A percentile compares a stretch with the other conserved stretches of the same genome.
These are phyloP conservation scores for Argyrosomus japonicus DNA, from an alignment of 2,113 vertebrate species.

Conservation along the genomic window DNA sequence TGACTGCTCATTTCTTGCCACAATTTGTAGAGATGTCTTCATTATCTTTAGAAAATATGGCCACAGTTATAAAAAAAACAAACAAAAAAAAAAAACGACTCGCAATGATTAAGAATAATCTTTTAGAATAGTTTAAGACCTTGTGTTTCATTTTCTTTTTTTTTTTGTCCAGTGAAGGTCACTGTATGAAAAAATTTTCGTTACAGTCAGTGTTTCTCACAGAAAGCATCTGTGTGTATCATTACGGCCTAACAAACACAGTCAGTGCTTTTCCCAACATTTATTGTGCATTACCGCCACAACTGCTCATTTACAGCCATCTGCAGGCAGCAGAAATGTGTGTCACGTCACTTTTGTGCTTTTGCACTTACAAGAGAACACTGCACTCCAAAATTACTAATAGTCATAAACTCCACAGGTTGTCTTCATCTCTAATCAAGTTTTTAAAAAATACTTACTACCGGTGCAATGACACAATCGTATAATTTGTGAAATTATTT, in stretches of 20 bases:
- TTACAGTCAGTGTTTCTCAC: not conserved
- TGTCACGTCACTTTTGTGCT: not conserved
- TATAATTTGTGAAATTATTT: slow-evolving; percentile 17
- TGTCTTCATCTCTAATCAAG: slow-evolving; percentile 1
- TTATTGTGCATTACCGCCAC: not conserved
- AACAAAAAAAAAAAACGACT: not conserved
- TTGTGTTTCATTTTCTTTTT: not conserved
- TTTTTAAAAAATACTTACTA: not conserved
- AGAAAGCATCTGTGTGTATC: not conserved
- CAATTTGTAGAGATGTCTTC: not conserved
- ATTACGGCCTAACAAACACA: not conserved
- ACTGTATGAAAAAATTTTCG: not conserved
- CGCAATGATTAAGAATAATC: not conserved
- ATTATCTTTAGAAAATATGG: not conserved
- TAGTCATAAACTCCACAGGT: slow-evolving; percentile 7
- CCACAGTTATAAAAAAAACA: not conserved
- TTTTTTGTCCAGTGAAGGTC: not conserved
- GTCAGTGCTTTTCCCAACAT: not conserved
- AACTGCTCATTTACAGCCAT: not conserved
- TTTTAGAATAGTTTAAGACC: not conserved
- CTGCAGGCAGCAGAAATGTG: not conserved
- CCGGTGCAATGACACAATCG: not conserved
- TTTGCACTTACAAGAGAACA: not conserved
- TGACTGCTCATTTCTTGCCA: not conserved
- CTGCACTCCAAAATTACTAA: not conserved